A percentile compares a stretch with the other conserved stretches of the same genome.
Conservation (phyloP, 2,113 vertebrate genomes). For the Myiopsitta monachus region DNA sequence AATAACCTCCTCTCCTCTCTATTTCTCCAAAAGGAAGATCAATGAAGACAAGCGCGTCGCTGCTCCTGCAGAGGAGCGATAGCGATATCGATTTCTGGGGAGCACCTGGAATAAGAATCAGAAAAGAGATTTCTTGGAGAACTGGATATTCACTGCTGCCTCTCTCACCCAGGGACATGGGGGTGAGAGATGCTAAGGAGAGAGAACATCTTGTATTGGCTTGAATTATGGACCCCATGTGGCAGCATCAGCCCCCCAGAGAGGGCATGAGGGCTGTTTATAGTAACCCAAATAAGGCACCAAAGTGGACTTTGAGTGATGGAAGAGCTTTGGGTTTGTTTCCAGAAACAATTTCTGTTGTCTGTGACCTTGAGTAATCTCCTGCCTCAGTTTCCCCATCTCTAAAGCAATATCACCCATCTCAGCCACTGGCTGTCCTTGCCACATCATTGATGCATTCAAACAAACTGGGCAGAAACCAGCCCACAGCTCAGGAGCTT, state of each 20-base stretch:
- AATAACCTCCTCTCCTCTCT: background rate
- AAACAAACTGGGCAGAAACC: background rate
- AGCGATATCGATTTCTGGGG: background rate
- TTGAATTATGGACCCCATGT: background rate
- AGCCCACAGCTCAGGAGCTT: background rate
- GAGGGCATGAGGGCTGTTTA: background rate
- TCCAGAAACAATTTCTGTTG: background rate
- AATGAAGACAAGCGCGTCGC: fast-evolving
- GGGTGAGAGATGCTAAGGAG: background rate
- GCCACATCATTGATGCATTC: background rate
- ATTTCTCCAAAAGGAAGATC: background rate
- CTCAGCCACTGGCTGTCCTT: background rate
- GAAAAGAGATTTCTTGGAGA: background rate
- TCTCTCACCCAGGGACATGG: background rate
- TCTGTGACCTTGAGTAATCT: background rate
- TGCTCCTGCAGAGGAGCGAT: background rate
- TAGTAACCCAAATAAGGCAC: background rate
- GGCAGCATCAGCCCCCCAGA: background rate
- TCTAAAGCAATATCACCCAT: background rate
- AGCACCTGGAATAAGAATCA: background rate
- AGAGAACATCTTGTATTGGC: background rate
- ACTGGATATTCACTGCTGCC: background rate
- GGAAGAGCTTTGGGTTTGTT: background rate
- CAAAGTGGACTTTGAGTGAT: background rate
- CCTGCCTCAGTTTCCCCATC: background rate